Evolutionary conservation across 1,140 invertebrate genomes (phyloP).

Genomic region (Formica exsecta): DNA sequence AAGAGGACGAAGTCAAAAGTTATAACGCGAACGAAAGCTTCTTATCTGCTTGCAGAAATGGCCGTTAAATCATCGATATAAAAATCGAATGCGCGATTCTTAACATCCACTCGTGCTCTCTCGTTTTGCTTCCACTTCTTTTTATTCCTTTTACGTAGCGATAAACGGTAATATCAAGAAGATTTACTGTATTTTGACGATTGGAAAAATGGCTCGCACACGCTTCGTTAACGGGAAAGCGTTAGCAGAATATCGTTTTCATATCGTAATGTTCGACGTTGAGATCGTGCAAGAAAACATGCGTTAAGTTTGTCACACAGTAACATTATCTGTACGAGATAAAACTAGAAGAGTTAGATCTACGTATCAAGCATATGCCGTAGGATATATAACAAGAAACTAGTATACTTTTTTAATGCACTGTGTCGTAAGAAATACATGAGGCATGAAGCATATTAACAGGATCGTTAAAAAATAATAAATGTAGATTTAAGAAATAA

Average conservation of each 20-base stretch:
- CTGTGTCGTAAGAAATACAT: neutral
- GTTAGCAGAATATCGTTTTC: conserved; percentile 43
- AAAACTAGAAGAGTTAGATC: conserved; percentile 3
- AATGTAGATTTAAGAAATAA: neutral
- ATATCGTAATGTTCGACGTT: conserved; percentile 18
- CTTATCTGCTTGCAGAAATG: conserved; percentile 27
- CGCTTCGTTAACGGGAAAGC: conserved; percentile 42
- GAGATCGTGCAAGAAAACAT: conserved; percentile 1
- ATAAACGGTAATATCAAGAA: conserved; percentile 33
- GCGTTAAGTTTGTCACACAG: neutral
- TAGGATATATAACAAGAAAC: neutral
- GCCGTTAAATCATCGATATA: conserved; percentile 50
- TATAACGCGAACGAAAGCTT: conserved; percentile 37
- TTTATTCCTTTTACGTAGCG: conserved; percentile 40
- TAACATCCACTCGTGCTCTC: conserved; percentile 43
- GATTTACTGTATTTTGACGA: conserved; percentile 44
- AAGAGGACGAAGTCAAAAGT: conserved; percentile 31
- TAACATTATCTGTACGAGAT: conserved; percentile 13
- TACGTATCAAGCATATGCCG: neutral
- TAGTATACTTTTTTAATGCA: neutral
- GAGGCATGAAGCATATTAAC: neutral
- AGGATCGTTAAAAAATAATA: neutral
- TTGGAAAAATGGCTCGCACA: conserved; percentile 28
- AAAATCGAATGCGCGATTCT: conserved; percentile 44
- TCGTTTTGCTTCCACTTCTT: neutral